A percentile compares a stretch with the other conserved stretches of the same genome.
phyloP scores from a whole-genome alignment of 2,888 invertebrate genomes.

The Margaritifera margaritifera region DNA sequence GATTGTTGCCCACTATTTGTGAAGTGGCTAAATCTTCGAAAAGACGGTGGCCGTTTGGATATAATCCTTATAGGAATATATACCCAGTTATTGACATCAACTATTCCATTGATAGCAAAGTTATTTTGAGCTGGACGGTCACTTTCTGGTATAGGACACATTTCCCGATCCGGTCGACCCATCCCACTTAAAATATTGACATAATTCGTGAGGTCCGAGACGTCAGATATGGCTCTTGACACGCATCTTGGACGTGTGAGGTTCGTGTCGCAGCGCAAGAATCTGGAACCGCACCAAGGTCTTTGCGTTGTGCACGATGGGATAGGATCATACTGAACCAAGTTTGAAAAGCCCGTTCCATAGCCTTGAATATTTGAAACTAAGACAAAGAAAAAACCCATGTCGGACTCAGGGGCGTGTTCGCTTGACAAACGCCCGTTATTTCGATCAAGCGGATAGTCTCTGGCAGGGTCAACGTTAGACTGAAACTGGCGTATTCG shows the following conservation, averaged over 20 bases:
- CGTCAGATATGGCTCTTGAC: conserved; percentile 15
- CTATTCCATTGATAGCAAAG: conserved; percentile 6
- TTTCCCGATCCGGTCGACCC: too few species aligned
- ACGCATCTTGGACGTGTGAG: conserved; percentile 21
- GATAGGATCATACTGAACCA: conserved; percentile 25
- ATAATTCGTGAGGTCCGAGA: conserved; percentile 6
- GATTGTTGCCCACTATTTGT: too few species aligned
- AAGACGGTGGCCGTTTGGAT: conserved; percentile 13
- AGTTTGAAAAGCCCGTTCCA: conserved; percentile 10
- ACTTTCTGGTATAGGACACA: too few species aligned
- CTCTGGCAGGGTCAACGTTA: conserved; percentile 15
- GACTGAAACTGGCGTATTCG: conserved; percentile 12
- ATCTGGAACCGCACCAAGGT: conserved; percentile 20
- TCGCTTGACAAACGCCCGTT: conserved; percentile 5
- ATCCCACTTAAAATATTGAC: too few species aligned
- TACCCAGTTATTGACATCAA: conserved; percentile 7
- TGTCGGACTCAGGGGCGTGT: conserved; percentile 20
- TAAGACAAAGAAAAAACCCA: conserved; percentile 23
- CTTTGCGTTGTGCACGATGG: conserved; percentile 18
- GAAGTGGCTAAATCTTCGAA: neutral
- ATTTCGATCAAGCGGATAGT: conserved; percentile 19
- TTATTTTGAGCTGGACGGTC: too few species aligned
- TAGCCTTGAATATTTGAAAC: conserved; percentile 13
- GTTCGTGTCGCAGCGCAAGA: conserved; percentile 23
- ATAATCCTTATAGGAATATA: conserved; percentile 26